Base-by-base conservation (phyloP, 2,113 vertebrate species). In the Melanostigma gelatinosum region DNA sequence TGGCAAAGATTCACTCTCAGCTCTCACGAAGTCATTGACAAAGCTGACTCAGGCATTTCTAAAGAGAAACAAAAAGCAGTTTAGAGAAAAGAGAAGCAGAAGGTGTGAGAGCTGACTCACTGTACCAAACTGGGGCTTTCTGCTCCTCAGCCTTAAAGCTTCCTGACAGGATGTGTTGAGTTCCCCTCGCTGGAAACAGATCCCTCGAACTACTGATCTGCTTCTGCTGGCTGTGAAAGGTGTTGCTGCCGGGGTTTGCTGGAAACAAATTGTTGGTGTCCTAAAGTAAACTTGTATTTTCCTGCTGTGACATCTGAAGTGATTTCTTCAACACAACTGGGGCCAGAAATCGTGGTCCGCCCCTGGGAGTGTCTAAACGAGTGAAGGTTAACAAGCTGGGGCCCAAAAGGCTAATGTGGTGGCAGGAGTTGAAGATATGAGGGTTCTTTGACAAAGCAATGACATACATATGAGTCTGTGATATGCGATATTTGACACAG, bases 111-210 rank as follows among this genome's bases (percentile, higher is more conserved):
- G 73, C 70, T 84, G 79, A 76, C 50, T 89, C 76, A 64, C 55
- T 55, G 55, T 67, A 55, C 44, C 11, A 79, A 50, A 62, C 42
- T 29, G 34, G 58, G 4, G 9, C 67, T 77, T 74, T 81, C 48
- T 82, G 64, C 58, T 83, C 42, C 16, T 83, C 72, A 77, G 86
- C 88, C 84, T 84, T 84, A 78, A 92, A 88, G 87, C 92, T 91
- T 91, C 87, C 89, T 87, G 79, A 76, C 87, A 89, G 92, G 88
- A 92, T 86, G 84, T 91, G 91, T 95, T 91, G 88, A 72, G 50
- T 93, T 92, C 87, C 87, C 90, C 79, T 87, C 88, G 88, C 89
- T 93, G 93, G 85, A 94, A 89, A 88, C 76, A 75, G 86, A 44
- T 15, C 85, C 79, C 84, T 92, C 93, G 80, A 88, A 75, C 82